A percentile compares a stretch with the other conserved stretches of the same genome.
Evolutionary conservation across 1,140 invertebrate genomes (phyloP).

Genomic region (Drosophila guanche): DNA sequence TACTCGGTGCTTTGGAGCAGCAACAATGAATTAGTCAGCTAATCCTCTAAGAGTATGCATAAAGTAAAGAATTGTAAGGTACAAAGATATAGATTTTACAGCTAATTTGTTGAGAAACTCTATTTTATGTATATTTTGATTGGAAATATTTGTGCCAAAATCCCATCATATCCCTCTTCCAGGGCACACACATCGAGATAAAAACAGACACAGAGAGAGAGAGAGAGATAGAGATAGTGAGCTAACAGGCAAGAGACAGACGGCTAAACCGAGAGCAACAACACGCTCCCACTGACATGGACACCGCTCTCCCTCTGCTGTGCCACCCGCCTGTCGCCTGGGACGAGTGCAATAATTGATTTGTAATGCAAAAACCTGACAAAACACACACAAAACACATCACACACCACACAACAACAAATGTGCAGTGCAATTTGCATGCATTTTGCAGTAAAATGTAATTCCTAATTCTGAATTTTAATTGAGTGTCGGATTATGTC

Average conservation of each 20-base stretch:
- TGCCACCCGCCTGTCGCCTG: slow-evolving; percentile 23
- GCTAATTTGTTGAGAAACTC: too few relatives aligned
- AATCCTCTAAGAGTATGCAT: too few relatives aligned
- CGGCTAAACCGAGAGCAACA: slow-evolving; percentile 6
- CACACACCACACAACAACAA: slow-evolving; percentile 35
- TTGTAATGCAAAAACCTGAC: slow-evolving; percentile 72
- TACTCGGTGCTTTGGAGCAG: too few relatives aligned
- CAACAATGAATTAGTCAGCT: too few relatives aligned
- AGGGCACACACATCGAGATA: background rate
- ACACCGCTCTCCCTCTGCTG: background rate
- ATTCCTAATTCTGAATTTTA: slow-evolving; percentile 26
- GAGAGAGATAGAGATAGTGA: background rate
- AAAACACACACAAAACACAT: slow-evolving; percentile 14
- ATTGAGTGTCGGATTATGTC: slow-evolving; percentile 11
- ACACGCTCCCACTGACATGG: slow-evolving; percentile 7
- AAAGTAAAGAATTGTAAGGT: too few relatives aligned
- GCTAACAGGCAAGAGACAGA: background rate
- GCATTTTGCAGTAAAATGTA: slow-evolving; percentile 30
- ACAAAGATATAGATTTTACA: too few relatives aligned
- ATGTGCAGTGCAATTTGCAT: slow-evolving; percentile 33
- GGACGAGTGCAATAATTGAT: slow-evolving; percentile 66
- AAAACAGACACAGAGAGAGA: background rate
- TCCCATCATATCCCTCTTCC: too few relatives aligned
- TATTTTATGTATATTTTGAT: too few relatives aligned
- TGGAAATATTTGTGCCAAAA: too few relatives aligned